These are phyloP conservation scores for Dynastes tityus DNA, from an alignment of 2,888 invertebrate genomes.

Conservation along the genomic window DNA sequence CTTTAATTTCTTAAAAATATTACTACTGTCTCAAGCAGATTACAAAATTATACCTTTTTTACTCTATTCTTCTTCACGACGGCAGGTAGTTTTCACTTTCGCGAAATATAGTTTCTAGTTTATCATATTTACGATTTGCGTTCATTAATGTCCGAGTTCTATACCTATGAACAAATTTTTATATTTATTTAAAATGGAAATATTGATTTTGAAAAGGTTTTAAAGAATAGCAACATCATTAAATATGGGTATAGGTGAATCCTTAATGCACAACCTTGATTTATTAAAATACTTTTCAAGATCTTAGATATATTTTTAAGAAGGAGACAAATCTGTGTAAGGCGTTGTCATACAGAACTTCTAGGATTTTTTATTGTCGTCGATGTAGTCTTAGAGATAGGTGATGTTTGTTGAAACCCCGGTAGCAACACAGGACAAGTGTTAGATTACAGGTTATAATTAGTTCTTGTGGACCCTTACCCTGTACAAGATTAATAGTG, in stretches of 20 bases:
- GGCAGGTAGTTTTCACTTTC: too few species aligned
- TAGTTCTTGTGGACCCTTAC: slow-evolving; percentile 47
- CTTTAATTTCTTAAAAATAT: too few species aligned
- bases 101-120: too few species aligned
- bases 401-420: slow-evolving; percentile 24
- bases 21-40: too few species aligned
- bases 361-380: slow-evolving; percentile 33
- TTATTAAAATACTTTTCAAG: slow-evolving; percentile 8
- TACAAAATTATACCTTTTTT: too few species aligned
- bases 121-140: too few species aligned
- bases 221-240: not conserved
- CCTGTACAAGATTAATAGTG: slow-evolving; percentile 34
- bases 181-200: too few species aligned
- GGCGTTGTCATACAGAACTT: slow-evolving; percentile 26
- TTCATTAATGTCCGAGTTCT: too few species aligned
- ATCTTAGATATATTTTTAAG: slow-evolving; percentile 28
- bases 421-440: slow-evolving; percentile 49
- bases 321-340: slow-evolving; percentile 26
- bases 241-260: not conserved
- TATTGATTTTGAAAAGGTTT: not conserved
- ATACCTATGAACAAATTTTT: too few species aligned
- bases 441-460: slow-evolving; percentile 53
- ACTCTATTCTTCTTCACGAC: too few species aligned
- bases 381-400: slow-evolving; percentile 29
- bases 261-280: not conserved